Conservation (phyloP, 1,140 invertebrate species). For the Cydia fagiglandana region DNA sequence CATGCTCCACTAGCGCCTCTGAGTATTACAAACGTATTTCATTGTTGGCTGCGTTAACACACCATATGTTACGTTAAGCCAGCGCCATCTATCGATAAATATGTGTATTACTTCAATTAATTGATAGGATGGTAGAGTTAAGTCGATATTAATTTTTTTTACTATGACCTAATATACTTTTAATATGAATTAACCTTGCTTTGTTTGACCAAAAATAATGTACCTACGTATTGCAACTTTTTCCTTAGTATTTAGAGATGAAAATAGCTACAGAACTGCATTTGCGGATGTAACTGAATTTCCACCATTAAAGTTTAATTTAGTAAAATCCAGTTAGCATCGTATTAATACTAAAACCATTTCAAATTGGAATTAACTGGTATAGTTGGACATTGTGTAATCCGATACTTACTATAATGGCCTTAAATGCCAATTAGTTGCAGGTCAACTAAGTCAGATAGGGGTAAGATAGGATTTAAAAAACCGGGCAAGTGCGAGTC, state of each 20-base stretch:
- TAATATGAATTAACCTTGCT: too few relatives aligned
- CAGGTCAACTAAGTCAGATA: background rate
- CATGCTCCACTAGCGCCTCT: background rate
- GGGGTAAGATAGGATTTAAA: background rate
- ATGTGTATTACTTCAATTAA: conserved; percentile 1
- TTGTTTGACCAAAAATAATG: too few relatives aligned
- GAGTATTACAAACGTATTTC: background rate
- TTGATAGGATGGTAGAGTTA: conserved; percentile 1
- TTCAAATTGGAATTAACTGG: background rate
- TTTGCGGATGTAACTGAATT: too few relatives aligned
- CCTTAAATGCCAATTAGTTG: background rate
- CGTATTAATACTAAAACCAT: too few relatives aligned
- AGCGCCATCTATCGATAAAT: conserved; percentile 17
- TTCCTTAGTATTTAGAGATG: too few relatives aligned
- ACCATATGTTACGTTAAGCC: conserved; percentile 7
- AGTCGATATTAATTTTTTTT: background rate
- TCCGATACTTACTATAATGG: background rate
- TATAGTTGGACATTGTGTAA: conserved; percentile 1
- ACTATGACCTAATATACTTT: too few relatives aligned
- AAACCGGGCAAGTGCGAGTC: too few relatives aligned
- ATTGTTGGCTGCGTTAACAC: background rate
- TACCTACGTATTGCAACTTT: too few relatives aligned
- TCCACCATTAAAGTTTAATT: too few relatives aligned
- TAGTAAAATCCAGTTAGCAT: too few relatives aligned
- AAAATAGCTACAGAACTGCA: too few relatives aligned